Conservation (phyloP, 2,888 invertebrate species). For the Steinernema carpocapsae region DNA sequence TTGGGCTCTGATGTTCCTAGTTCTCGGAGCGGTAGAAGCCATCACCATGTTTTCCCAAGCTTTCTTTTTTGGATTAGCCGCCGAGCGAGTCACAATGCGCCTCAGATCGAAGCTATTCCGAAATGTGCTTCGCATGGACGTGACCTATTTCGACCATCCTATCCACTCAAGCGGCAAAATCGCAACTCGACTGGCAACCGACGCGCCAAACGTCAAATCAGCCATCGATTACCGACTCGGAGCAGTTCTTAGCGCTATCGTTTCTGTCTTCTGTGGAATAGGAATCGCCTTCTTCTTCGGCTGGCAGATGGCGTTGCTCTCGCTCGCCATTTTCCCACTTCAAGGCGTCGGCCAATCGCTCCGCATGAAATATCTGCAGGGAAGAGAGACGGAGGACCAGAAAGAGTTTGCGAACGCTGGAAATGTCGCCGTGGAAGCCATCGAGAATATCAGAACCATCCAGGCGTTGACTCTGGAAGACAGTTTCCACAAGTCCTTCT, state of each 20-base stretch:
- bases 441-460: constrained; percentile 71
- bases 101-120: constrained; percentile 69
- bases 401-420: constrained; percentile 73
- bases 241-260: constrained; percentile 68
- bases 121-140: constrained; percentile 70
- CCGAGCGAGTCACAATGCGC: constrained; percentile 69
- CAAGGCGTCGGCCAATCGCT: constrained; percentile 69
- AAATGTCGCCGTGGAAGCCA: constrained; percentile 69
- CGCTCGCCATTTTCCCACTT: constrained; percentile 70
- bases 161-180: constrained; percentile 70
- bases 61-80: constrained; percentile 68
- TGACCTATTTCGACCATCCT: constrained; percentile 71
- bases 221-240: constrained; percentile 71
- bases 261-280: constrained; percentile 70
- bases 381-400: constrained; percentile 71
- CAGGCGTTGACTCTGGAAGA: constrained; percentile 70
- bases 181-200: constrained; percentile 70
- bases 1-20: constrained; percentile 71
- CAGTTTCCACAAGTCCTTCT: constrained; percentile 64
- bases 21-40: constrained; percentile 69
- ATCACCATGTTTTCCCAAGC: constrained; percentile 54
- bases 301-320: constrained; percentile 70
- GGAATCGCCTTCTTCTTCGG: constrained; percentile 71
- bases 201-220: constrained; percentile 71
- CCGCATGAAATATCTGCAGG: constrained; percentile 70